Conservation (phyloP, 2,888 invertebrate genomes). For the Nudaria mundana region DNA sequence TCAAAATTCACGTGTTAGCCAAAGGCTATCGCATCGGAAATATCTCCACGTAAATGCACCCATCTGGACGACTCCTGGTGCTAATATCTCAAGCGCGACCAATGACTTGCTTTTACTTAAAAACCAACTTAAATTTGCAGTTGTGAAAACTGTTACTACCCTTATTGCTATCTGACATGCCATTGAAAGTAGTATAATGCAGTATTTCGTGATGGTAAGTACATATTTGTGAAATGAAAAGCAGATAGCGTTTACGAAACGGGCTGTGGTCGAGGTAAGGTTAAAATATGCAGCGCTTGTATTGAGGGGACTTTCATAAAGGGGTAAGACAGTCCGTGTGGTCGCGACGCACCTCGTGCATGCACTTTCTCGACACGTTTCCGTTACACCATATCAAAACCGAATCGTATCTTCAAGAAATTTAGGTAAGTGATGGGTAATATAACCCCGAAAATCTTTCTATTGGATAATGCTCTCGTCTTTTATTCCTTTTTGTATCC, state of each 20-base stretch:
- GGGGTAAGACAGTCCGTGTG: constrained; percentile 71
- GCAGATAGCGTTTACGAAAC: constrained; percentile 73
- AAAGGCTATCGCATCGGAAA: constrained; percentile 70
- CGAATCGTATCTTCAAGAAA: not conserved
- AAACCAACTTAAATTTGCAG: constrained; percentile 38
- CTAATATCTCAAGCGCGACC: constrained; percentile 77
- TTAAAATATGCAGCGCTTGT: constrained; percentile 77
- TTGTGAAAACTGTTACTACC: not conserved
- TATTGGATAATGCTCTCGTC: too few species aligned
- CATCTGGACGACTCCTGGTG: constrained; percentile 61
- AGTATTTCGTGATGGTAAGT: constrained; percentile 13
- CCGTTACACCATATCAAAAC: constrained; percentile 32
- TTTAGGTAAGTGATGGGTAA: not conserved
- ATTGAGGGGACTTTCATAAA: constrained; percentile 73
- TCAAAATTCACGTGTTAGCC: constrained; percentile 35
- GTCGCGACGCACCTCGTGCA: constrained; percentile 51
- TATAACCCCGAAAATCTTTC: not conserved
- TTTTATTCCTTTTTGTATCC: too few species aligned
- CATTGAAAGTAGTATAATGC: constrained; percentile 21
- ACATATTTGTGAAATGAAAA: constrained; percentile 46
- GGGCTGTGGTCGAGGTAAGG: constrained; percentile 63
- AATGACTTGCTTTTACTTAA: constrained; percentile 61
- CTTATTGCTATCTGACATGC: constrained; percentile 27
- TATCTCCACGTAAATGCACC: constrained; percentile 70
- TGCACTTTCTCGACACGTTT: constrained; percentile 40